Evolutionary conservation across 2,888 invertebrate species (phyloP).

Genomic region (Synergus gifuensis): DNA sequence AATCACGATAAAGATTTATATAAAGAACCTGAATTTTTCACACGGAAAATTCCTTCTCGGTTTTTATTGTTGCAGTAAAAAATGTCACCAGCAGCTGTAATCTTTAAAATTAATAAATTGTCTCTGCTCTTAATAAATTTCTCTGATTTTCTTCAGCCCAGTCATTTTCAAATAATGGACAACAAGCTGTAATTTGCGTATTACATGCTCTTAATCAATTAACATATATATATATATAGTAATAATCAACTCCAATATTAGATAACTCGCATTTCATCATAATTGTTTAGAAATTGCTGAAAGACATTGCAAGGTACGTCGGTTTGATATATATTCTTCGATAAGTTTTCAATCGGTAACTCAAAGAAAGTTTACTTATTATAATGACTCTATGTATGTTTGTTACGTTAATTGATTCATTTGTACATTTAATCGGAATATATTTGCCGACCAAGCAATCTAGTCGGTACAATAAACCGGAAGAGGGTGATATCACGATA

Average conservation of each 20-base stretch:
- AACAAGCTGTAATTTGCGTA: not conserved
- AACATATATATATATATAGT: not conserved
- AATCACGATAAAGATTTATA: not conserved
- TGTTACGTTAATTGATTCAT: conserved; percentile 37
- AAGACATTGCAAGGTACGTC: not conserved
- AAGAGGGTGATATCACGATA: conserved; percentile 48
- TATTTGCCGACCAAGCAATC: conserved; percentile 22
- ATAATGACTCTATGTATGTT: conserved; percentile 11
- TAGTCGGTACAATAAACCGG: conserved; percentile 54
- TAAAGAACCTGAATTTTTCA: not conserved
- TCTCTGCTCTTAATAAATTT: no score
- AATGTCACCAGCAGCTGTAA: not conserved
- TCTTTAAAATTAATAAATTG: no score
- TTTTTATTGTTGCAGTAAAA: not conserved
- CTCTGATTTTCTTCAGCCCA: no score
- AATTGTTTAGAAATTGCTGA: conserved; percentile 22
- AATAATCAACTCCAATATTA: not conserved
- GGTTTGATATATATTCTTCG: not conserved
- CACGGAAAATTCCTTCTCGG: not conserved
- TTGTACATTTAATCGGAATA: conserved; percentile 25
- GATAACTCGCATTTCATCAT: conserved; percentile 21
- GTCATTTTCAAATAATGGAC: conserved; percentile 11
- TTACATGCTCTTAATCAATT: conserved; percentile 13
- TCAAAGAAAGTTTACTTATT: conserved; percentile 23
- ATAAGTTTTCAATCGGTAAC: not conserved